Evolutionary conservation across 2,888 invertebrate genomes (phyloP), one percentile per base, ranked within the genome.

Genomic region (Lasioglossum morio): DNA sequence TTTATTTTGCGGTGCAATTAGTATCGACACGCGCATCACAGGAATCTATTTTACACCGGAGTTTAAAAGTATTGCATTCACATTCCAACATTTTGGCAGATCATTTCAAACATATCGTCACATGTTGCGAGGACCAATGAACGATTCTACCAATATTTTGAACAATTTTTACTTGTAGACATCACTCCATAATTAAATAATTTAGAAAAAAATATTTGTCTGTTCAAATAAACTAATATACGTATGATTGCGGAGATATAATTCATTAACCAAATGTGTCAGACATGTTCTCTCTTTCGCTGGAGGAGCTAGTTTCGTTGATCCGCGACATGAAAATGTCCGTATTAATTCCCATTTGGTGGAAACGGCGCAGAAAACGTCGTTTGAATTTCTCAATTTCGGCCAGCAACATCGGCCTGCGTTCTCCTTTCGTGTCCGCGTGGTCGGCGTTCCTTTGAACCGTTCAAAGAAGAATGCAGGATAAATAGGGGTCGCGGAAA

Each of bases 321-420:
- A 2, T 0, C 8, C 8, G n/a, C 57, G n/a, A 10, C 57, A 57
- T n/a, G 2, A 10, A n/a, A 12, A 57, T n/a, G 8, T 3, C n/a
- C 57, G 57, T 57, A 46, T 16, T 60, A 60, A 60, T 60, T n/a
- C 27, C 57, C 12, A 12, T 27, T 60, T 27, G 12, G 12, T 27
- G 10, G 57, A 60, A 4, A 60, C 37, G 19, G 80, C 37, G 37
- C n/a, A 23, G 53, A 19, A 23, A 19, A 8, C 40, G 37, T 60
- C 53, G 63, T 72, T 57, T 76, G 76, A 79, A 79, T 73, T 77
- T 85, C 79, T 83, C 85, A 79, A 78, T 84, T 81, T 84, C 48
- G 27, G 27, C 27, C 69, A 23, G 43, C 70, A 43, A 43, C 14
- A 76, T 27, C 46, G 43, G 72, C 60, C 53, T 7, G 46, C 75